Conservation (phyloP, 2,113 vertebrate species). For the Saiga tatarica region DNA sequence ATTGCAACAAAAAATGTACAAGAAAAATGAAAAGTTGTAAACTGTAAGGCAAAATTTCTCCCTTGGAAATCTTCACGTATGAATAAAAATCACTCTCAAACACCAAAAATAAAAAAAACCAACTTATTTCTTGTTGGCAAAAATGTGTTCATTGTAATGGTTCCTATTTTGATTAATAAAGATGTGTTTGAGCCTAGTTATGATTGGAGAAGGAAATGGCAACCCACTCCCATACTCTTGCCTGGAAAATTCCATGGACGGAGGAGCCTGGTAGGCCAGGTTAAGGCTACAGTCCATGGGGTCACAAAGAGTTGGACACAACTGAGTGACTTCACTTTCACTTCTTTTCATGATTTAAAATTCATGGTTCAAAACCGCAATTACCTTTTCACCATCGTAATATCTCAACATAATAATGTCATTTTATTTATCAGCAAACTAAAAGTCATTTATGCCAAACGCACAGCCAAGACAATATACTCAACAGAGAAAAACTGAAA, state of each 20-base stretch:
- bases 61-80: not conserved
- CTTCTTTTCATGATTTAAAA: not conserved
- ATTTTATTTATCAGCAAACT: not conserved
- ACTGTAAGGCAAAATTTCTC: not conserved
- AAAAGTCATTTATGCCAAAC: not conserved
- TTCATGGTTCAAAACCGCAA: not conserved
- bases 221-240: not conserved
- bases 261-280: not conserved
- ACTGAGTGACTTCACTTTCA: not conserved
- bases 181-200: not conserved
- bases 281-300: not conserved
- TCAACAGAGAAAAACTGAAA: not conserved
- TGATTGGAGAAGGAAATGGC: not conserved
- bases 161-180: not conserved
- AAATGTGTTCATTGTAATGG: not conserved
- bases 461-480: not conserved
- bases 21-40: not conserved
- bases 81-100: not conserved
- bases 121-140: not conserved
- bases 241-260: not conserved
- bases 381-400: not conserved
- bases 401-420: not conserved
- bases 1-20: not conserved
- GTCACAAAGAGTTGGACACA: not conserved
- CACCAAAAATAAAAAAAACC: not conserved